Evolutionary conservation across 2,888 invertebrate genomes (phyloP).

Genomic region (Ophion obscuratus): DNA sequence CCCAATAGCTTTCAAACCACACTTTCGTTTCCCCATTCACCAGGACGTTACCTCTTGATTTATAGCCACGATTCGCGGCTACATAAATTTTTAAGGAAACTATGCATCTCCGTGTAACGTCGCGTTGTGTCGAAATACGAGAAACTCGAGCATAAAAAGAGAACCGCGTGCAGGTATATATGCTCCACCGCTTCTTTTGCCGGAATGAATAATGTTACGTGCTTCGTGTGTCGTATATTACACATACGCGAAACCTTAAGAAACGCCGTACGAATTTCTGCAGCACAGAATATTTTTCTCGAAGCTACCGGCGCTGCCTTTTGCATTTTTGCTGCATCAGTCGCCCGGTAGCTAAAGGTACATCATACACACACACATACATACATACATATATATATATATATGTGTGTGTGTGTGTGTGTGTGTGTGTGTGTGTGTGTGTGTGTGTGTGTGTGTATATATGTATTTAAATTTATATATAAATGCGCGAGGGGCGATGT

Average conservation of each 20-base stretch:
- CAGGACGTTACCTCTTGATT: too few relatives aligned
- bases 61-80: too few relatives aligned
- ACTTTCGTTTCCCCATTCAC: too few relatives aligned
- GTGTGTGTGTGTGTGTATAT: too few relatives aligned
- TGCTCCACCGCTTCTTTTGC: not conserved
- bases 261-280: slow-evolving; percentile 9
- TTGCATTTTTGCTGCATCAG: slow-evolving; percentile 36
- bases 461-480: not conserved
- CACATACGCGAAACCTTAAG: slow-evolving; percentile 4
- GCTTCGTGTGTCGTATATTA: slow-evolving; percentile 7
- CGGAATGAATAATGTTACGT: slow-evolving; percentile 21
- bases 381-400: too few relatives aligned
- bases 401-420: too few relatives aligned
- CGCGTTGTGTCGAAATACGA: slow-evolving; percentile 7
- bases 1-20: too few relatives aligned
- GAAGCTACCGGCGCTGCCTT: slow-evolving; percentile 24
- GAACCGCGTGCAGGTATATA: not conserved
- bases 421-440: too few relatives aligned
- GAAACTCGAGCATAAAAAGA: slow-evolving; percentile 11
- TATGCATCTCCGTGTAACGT: too few relatives aligned
- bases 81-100: too few relatives aligned
- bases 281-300: slow-evolving; percentile 28
- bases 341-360: slow-evolving; percentile 15
- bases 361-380: too few relatives aligned
- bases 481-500: slow-evolving; percentile 53